These are phyloP conservation scores for Lacanobia wlatinum DNA, from an alignment of 2,888 invertebrate species.

Conservation along the genomic window DNA sequence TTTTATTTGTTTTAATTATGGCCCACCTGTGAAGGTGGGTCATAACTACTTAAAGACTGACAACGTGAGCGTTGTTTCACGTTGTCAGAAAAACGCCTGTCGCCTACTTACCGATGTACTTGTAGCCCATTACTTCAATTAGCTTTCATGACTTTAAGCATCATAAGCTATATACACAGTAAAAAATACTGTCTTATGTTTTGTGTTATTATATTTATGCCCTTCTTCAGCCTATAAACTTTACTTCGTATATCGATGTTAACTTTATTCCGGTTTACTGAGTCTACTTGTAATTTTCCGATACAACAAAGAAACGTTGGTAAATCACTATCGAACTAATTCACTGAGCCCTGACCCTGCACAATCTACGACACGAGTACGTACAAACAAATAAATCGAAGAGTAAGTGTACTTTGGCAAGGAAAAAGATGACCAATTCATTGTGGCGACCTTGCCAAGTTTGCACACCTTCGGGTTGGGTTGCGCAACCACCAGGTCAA, in stretches of 20 bases:
- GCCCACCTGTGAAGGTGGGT: too few relatives aligned
- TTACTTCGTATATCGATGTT: constrained; percentile 14
- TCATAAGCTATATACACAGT: too few relatives aligned
- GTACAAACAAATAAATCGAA: constrained; percentile 66
- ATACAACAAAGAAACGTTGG: constrained; percentile 32
- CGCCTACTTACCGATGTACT: too few relatives aligned
- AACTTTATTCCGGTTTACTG: constrained; percentile 7
- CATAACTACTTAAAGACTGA: constrained; percentile 7
- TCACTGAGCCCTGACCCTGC: constrained; percentile 50
- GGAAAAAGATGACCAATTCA: constrained; percentile 81
- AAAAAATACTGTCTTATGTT: too few relatives aligned
- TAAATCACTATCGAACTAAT: constrained; percentile 43
- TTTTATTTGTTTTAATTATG: too few relatives aligned
- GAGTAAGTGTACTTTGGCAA: constrained; percentile 76
- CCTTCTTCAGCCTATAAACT: not conserved
- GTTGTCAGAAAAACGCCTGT: too few relatives aligned
- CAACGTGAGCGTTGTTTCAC: constrained; percentile 43
- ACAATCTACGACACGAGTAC: constrained; percentile 31
- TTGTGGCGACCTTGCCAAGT: constrained; percentile 75
- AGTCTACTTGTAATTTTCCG: constrained; percentile 44
- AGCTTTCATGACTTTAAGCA: too few relatives aligned
- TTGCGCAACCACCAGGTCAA: constrained; percentile 88
- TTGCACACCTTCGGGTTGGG: constrained; percentile 77
- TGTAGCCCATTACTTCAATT: too few relatives aligned
- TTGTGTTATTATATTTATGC: too few relatives aligned